These are phyloP conservation scores for Brachionus manjavacas DNA, from an alignment of 1,140 invertebrate genomes.

Conservation along the genomic window DNA sequence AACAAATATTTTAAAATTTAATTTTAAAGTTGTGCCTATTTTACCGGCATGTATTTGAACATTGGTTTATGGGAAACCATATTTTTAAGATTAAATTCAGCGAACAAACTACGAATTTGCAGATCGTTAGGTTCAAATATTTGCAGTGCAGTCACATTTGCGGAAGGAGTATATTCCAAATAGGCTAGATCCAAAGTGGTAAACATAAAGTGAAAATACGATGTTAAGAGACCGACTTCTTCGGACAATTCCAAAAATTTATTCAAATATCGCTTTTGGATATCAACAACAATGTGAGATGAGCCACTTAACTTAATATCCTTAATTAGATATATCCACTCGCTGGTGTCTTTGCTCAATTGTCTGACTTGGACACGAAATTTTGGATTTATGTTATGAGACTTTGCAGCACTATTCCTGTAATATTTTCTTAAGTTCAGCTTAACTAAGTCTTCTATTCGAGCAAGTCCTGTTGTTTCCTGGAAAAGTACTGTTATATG, in stretches of 20 bases:
- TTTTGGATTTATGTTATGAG: neutral
- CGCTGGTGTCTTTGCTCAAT: neutral
- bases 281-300: constrained; percentile 30
- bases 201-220: constrained; percentile 42
- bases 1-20: neutral
- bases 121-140: constrained; percentile 21
- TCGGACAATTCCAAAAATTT: constrained; percentile 5
- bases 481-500: constrained; percentile 26
- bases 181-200: constrained; percentile 4
- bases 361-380: constrained; percentile 37
- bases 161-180: constrained; percentile 19
- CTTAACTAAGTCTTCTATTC: constrained; percentile 24
- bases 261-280: constrained; percentile 14
- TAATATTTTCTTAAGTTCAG: neutral
- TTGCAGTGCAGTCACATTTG: constrained; percentile 26
- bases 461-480: constrained; percentile 7
- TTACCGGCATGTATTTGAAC: constrained; percentile 42
- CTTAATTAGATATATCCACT: constrained; percentile 38
- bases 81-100: constrained; percentile 41
- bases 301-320: constrained; percentile 34
- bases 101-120: constrained; percentile 13
- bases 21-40: neutral
- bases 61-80: constrained; percentile 33
- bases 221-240: constrained; percentile 32
- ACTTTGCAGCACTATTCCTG: neutral